Percentiles rank a stretch among this genome's conserved stretches.
Evolutionary conservation across 2,797 vertebrate species (phyloP).

Genomic region (Discoglossus pictus): DNA sequence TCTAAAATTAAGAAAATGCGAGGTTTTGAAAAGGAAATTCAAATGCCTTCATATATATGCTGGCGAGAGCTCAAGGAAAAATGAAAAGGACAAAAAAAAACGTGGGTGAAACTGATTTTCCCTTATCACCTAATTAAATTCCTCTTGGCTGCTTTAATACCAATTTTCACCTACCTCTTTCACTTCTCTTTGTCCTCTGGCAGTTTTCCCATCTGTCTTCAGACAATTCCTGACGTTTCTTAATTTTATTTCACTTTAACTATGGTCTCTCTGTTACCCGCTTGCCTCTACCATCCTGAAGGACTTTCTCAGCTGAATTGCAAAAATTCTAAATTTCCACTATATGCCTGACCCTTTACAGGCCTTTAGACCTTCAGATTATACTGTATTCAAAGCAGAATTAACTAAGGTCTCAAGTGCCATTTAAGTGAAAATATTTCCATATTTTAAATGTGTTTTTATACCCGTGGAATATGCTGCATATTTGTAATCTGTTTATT

Average conservation of each 20-base stretch:
- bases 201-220: constrained; percentile 39
- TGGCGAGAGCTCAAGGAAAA: constrained; percentile 21
- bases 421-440: no score
- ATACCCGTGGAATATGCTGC: no score
- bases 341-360: not conserved
- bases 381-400: no score
- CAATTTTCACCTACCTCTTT: constrained; percentile 33
- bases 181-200: constrained; percentile 40
- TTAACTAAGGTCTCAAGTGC: no score
- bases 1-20: not conserved
- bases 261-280: constrained; percentile 7
- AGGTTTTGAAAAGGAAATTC: constrained; percentile 10
- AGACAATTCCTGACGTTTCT: constrained; percentile 40
- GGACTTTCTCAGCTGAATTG: constrained; percentile 19
- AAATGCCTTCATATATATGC: not conserved
- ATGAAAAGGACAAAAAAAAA: constrained; percentile 27
- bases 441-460: no score
- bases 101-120: constrained; percentile 13
- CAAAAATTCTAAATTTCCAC: constrained; percentile 1
- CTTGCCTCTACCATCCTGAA: constrained; percentile 20
- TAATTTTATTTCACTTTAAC: constrained; percentile 32
- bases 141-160: constrained; percentile 34
- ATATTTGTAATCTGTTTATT: no score
- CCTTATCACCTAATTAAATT: constrained; percentile 45
- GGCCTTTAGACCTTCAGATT: not conserved